Evolutionary conservation across 2,113 vertebrate genomes (phyloP).

Genomic region (Aegotheles bennettii): DNA sequence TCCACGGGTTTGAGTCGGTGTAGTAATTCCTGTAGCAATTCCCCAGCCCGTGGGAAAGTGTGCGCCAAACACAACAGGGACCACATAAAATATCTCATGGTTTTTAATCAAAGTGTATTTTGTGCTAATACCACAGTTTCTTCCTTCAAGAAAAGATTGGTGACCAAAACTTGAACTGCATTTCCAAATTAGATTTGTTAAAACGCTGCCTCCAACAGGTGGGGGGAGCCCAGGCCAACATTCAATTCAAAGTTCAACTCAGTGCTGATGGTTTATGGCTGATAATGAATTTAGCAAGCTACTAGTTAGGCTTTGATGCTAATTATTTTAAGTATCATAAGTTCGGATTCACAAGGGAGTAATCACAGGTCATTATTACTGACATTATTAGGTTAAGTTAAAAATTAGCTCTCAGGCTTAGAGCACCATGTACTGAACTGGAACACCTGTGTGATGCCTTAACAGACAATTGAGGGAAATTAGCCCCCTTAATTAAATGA

Average conservation of each 20-base stretch:
- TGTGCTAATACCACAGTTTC: neutral
- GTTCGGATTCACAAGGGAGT: slow-evolving; percentile 73
- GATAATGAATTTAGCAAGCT: slow-evolving; percentile 69
- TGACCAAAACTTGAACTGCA: neutral
- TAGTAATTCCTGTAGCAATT: neutral
- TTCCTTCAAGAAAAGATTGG: neutral
- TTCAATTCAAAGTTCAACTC: slow-evolving; percentile 18
- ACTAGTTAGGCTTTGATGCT: slow-evolving; percentile 67
- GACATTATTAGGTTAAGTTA: slow-evolving; percentile 71
- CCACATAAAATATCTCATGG: neutral
- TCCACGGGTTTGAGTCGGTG: neutral
- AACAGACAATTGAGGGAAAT: slow-evolving; percentile 62
- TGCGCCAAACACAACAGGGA: neutral
- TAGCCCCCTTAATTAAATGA: slow-evolving; percentile 64
- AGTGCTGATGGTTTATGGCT: slow-evolving; percentile 62
- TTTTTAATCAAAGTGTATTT: neutral
- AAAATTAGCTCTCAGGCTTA: slow-evolving; percentile 73
- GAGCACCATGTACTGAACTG: slow-evolving; percentile 61
- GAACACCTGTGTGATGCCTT: slow-evolving; percentile 67
- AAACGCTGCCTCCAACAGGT: neutral
- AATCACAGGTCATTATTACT: slow-evolving; percentile 68
- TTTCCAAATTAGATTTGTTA: neutral
- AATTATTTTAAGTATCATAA: slow-evolving; percentile 74
- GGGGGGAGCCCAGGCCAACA: neutral
- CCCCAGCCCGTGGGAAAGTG: neutral